phyloP scores from a whole-genome alignment of 2,797 vertebrate species.

The Tadarida brasiliensis region DNA sequence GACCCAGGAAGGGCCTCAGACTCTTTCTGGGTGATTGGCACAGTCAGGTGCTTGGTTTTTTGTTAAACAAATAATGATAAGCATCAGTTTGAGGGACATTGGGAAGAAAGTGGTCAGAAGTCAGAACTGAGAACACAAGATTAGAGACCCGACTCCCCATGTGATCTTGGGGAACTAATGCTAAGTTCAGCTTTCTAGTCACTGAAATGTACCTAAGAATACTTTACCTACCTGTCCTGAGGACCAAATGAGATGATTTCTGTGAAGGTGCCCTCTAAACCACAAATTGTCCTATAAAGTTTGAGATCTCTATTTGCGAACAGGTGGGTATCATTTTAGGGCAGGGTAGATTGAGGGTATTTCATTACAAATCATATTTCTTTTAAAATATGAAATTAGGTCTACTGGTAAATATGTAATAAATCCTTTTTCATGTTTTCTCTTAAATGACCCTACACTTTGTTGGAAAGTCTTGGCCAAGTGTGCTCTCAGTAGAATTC shows the following conservation, averaged over 20 bases:
- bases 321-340: not conserved
- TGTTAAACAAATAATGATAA: not conserved
- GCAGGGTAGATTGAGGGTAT: not conserved
- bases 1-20: not conserved
- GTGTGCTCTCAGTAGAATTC: slow-evolving; percentile 14
- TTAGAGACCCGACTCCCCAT: not conserved
- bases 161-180: not conserved
- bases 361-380: not conserved
- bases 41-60: not conserved
- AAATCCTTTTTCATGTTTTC: not conserved
- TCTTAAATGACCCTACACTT: not conserved
- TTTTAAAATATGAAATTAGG: slow-evolving; percentile 56
- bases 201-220: not conserved
- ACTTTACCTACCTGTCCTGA: not conserved
- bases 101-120: not conserved
- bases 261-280: not conserved
- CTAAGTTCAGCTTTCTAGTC: not conserved
- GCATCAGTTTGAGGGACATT: not conserved
- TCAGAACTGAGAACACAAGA: not conserved
- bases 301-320: not conserved
- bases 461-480: not conserved
- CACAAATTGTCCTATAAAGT: not conserved
- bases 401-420: not conserved
- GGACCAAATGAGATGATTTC: not conserved
- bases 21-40: too few species aligned